Conservation (phyloP, 2,888 invertebrate genomes). For the Apodemia zela region DNA sequence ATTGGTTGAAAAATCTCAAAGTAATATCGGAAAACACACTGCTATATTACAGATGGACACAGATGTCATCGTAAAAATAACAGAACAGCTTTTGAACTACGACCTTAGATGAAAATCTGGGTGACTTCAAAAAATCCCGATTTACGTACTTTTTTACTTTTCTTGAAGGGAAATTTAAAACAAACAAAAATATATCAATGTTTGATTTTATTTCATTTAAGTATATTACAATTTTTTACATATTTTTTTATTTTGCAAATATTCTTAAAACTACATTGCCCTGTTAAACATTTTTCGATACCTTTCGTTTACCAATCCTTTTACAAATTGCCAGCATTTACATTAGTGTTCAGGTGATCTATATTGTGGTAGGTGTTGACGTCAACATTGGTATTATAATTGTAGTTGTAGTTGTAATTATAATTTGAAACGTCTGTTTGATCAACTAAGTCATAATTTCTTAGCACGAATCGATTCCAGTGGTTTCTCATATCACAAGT, state of each 20-base stretch:
- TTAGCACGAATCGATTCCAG: constrained; percentile 57
- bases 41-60: too few species aligned
- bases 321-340: constrained; percentile 10
- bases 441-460: constrained; percentile 49
- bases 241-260: constrained; percentile 10
- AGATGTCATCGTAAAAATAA: too few species aligned
- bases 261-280: background rate
- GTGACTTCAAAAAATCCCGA: too few species aligned
- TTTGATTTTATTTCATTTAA: background rate
- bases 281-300: background rate
- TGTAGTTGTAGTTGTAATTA: constrained; percentile 29
- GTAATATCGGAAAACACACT: too few species aligned
- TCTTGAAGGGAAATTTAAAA: too few species aligned
- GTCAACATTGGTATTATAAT: constrained; percentile 50
- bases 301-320: background rate
- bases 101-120: too few species aligned
- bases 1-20: too few species aligned
- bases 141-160: too few species aligned
- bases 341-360: constrained; percentile 21
- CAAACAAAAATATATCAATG: background rate
- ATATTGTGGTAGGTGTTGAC: constrained; percentile 34
- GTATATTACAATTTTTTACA: background rate
- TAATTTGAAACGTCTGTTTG: constrained; percentile 37
- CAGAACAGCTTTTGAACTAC: too few species aligned
- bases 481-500: constrained; percentile 62